A percentile compares a stretch with the other conserved stretches of the same genome.
These are phyloP conservation scores for Tetheella fluctuosa DNA, from an alignment of 2,888 invertebrate genomes.

Conservation along the genomic window DNA sequence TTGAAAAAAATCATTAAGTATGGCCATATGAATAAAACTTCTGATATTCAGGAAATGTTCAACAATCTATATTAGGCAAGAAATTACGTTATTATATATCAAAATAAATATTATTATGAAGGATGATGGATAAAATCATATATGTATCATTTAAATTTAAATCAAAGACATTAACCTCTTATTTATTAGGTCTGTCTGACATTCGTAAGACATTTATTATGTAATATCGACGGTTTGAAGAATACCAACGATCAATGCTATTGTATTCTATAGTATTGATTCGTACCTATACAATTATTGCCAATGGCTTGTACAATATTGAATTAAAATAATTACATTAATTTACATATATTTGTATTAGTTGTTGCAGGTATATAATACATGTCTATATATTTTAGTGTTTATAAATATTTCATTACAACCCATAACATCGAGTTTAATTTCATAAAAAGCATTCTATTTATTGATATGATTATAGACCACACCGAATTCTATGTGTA, in stretches of 20 bases:
- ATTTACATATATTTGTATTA: neutral
- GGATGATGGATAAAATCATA: neutral
- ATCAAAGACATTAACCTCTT: conserved; percentile 36
- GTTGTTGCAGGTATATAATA: neutral
- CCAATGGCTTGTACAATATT: conserved; percentile 60
- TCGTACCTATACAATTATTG: conserved; percentile 57
- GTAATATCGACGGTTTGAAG: conserved; percentile 16
- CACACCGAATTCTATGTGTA: no score
- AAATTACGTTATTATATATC: neutral
- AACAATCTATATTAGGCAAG: neutral
- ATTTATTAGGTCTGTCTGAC: conserved; percentile 29
- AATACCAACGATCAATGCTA: conserved; percentile 29
- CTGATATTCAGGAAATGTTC: conserved; percentile 6
- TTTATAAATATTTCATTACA: no score
- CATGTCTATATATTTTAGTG: no score
- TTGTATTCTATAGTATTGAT: conserved; percentile 40
- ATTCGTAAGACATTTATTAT: conserved; percentile 21
- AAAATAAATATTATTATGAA: conserved; percentile 5
- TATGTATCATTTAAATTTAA: conserved; percentile 25
- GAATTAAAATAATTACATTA: no score
- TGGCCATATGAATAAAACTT: conserved; percentile 3
- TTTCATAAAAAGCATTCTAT: neutral
- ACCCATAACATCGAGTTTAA: no score
- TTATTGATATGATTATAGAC: no score
- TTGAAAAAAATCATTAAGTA: conserved; percentile 11